Evolutionary conservation across 2,113 vertebrate genomes (phyloP), one percentile per base, ranked within the genome.

Genomic region (Excalfactoria chinensis): DNA sequence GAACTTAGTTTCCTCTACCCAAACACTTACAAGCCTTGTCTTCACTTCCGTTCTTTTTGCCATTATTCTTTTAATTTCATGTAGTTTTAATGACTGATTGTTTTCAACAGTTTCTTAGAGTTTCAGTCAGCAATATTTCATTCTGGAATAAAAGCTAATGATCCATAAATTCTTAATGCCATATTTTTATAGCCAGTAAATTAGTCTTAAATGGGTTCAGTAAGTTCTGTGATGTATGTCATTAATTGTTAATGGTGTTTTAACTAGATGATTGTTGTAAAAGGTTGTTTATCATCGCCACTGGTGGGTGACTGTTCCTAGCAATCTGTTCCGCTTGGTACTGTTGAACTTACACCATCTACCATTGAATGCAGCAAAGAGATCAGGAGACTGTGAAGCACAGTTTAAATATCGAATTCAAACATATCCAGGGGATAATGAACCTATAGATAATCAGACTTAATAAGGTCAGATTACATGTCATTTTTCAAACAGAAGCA

Each of bases 141-240:
- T 96, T 94, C 94, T 89, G 83, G 95, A 97, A 97, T 97, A 97
- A 97, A 97, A 97, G 95, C 89, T 98, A 98, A 98, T 98, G 98
- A 98, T 97, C 97, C 97, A 97, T 98, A 97, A 97, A 98, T 98
- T 97, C 97, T 97, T 98, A 98, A 98, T 98, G 98, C 93, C 97
- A 98, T 98, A 98, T 97, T 98, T 98, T 98, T 98, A 98, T 98
- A 97, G 98, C 96, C 88, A 97, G 93, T 98, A 97, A 98, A 98
- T 98, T 98, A 98, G 98, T 97, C 97, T 97, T 98, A 98, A 98
- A 98, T 98, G 96, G 97, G 95, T 96, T 98, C 97, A 97, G 95
- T 98, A 98, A 98, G 97, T 97, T 97, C 96, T 95, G 88, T 97
- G 97, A 97, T 94, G 71, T 97, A 98, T 98, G 97, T 93, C 98